Base-by-base conservation (phyloP, 2,797 vertebrate species). In the Heteromormyrus szaboi region DNA sequence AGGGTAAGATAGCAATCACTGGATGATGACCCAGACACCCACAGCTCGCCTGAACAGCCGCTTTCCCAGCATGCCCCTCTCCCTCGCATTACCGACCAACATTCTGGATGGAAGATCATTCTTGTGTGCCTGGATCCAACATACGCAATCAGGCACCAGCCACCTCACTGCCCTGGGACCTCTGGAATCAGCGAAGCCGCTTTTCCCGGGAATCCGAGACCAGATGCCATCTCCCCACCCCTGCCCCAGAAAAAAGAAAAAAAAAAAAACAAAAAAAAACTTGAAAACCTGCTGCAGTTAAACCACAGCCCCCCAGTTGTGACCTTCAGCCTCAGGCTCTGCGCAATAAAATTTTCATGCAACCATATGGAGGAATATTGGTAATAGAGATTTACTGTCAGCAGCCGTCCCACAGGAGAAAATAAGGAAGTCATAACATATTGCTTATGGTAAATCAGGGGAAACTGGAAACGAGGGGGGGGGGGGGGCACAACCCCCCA, bases 381-480 rank as follows among this genome's bases (percentile, higher is more conserved):
- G 96, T 97, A 96, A 97, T 97, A 97, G 97, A 97, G 96, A 97
- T 97, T 97, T 97, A 97, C 96, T 97, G 96, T 97, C 96, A 96
- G 95, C 94, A 95, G 96, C 94, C 94, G 94, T 96, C 96, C 96
- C 97, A 96, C 94, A 95, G 96, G 96, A 97, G 96, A 96, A 96
- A 96, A 97, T 97, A 96, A 96, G 95, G 96, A 96, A 97, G 96
- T 95, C 95, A 95, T 96, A 97, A 96, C 96, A 97, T 97, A 97
- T 97, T 97, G 96, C 95, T 91, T 97, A 96, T 95, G 95, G 96
- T 97, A 97, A 97, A 97, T 97, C 96, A 97, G 96, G 95, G 95
- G 96, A 95, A 95, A 96, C 95, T 96, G 96, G 95, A 96, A 95
- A 85, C 14, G 3, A 14, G 95, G 93, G 94, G 44, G 25, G 25